Conservation (phyloP, 2,888 invertebrate genomes). For the Lasioglossum vierecki region DNA sequence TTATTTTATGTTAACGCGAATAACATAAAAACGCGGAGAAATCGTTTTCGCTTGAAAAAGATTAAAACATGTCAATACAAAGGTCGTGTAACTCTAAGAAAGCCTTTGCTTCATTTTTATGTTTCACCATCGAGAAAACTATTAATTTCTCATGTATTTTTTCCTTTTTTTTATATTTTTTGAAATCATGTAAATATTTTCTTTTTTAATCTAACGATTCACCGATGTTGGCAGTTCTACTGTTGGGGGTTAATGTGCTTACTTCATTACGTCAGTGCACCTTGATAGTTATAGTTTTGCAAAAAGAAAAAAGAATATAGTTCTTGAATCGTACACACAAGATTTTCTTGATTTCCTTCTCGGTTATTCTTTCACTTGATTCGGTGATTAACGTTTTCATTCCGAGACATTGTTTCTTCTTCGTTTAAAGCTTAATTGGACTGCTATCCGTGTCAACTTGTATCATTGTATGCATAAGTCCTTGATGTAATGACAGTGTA, state of each 20-base stretch:
- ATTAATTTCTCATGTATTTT: conserved; percentile 18
- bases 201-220: conserved; percentile 43
- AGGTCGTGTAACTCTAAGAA: conserved; percentile 39
- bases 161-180: conserved; percentile 18
- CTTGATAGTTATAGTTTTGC: conserved; percentile 37
- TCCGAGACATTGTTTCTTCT: conserved; percentile 38
- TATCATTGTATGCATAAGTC: conserved; percentile 51
- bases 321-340: conserved; percentile 1
- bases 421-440: conserved; percentile 35
- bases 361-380: conserved; percentile 31
- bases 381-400: conserved; percentile 55
- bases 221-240: conserved; percentile 48
- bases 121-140: conserved; percentile 31
- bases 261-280: conserved; percentile 35
- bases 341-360: conserved; percentile 25
- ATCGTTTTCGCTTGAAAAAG: conserved; percentile 20
- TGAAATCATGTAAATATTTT: conserved; percentile 39
- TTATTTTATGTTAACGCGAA: conserved; percentile 10
- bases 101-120: conserved; percentile 24
- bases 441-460: conserved; percentile 48
- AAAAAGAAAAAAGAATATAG: conserved; percentile 30
- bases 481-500: conserved; percentile 57
- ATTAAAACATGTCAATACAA: conserved; percentile 48
- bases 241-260: conserved; percentile 31
- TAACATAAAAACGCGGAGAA: not conserved